Base-by-base conservation (phyloP, 2,113 vertebrate genomes). In the Thalassarche chlororhynchos region DNA sequence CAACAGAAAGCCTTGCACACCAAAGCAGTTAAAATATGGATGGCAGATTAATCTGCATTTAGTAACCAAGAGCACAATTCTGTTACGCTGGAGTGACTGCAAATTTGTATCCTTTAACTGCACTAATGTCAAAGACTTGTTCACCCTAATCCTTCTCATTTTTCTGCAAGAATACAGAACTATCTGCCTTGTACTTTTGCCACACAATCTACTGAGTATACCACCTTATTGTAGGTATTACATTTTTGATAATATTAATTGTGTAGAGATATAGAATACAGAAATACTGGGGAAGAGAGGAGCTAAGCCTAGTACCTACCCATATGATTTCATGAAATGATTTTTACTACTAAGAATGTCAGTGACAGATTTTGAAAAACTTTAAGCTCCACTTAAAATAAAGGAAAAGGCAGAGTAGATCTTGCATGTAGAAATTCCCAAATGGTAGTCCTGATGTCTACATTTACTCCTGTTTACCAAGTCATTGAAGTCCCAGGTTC, bases 261-360 rank as follows among this genome's bases (percentile, higher is more conserved):
- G 2, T 84, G 12, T 68, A 68, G 26, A 75, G 9, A 15, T 36
- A 26, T 0, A 72, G 19, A 69, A 86, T 40, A 14, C 4, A 80
- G 28, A 90, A 85, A 58, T 61, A 58, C 13, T 36, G 20, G 29
- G 31, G 14, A 89, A 74, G 17, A 86, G 54, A 66, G 17, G 25
- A 68, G 3, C 15, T 55, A 42, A 40, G 31, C 5, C 19, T 44
- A 49, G 9, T 78, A 62, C 32, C 8, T 69, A 44, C 14, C 12
- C 10, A 20, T 32, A 29, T 1, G 1, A 5, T 46, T 84, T 65
- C 5, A 70, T 34, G 2, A 25, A 57, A 84, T 34, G 0, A 26
- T 42, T 93, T 90, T 72, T 87, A 29, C 23, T 47, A 9, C 17
- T 42, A 58, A 78, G 28, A 84, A 84, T 36, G 8, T 72, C 64